Evolutionary conservation across 2,888 invertebrate genomes (phyloP).

Genomic region (Dasysyrphus albostriatus): DNA sequence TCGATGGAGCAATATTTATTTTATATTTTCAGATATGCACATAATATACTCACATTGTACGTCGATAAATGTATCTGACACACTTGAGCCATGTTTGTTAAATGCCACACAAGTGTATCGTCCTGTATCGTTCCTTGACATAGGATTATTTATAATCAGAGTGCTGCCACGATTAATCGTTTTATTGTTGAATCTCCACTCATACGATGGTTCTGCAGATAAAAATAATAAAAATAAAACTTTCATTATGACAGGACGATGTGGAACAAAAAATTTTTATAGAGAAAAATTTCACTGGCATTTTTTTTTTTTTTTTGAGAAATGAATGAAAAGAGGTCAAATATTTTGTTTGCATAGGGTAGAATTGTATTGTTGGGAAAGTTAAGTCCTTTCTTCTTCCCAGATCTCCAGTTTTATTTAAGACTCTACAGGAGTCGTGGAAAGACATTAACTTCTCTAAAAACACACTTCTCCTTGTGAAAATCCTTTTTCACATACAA

Average conservation of each 20-base stretch:
- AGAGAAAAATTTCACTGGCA: neutral
- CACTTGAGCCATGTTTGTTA: slow-evolving; percentile 91
- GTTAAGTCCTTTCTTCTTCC: too few relatives aligned
- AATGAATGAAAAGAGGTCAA: too few relatives aligned
- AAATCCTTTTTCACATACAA: too few relatives aligned
- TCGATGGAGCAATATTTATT: neutral
- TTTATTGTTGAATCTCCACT: slow-evolving; percentile 83
- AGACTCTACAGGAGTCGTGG: too few relatives aligned
- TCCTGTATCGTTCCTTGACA: slow-evolving; percentile 89
- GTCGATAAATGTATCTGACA: slow-evolving; percentile 89
- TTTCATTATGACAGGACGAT: slow-evolving; percentile 31
- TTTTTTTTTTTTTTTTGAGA: neutral
- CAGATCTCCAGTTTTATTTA: too few relatives aligned
- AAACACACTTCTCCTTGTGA: too few relatives aligned
- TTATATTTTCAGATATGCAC: neutral
- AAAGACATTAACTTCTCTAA: too few relatives aligned
- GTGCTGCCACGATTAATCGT: slow-evolving; percentile 81
- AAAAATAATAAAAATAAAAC: slow-evolving; percentile 26
- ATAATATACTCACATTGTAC: slow-evolving; percentile 90
- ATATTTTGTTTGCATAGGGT: too few relatives aligned
- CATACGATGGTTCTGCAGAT: slow-evolving; percentile 80
- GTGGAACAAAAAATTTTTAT: neutral
- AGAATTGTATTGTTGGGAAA: too few relatives aligned
- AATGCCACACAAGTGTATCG: slow-evolving; percentile 91
- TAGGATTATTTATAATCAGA: slow-evolving; percentile 87